Evolutionary conservation across 2,888 invertebrate species (phyloP).

Genomic region (Elysia crispata): DNA sequence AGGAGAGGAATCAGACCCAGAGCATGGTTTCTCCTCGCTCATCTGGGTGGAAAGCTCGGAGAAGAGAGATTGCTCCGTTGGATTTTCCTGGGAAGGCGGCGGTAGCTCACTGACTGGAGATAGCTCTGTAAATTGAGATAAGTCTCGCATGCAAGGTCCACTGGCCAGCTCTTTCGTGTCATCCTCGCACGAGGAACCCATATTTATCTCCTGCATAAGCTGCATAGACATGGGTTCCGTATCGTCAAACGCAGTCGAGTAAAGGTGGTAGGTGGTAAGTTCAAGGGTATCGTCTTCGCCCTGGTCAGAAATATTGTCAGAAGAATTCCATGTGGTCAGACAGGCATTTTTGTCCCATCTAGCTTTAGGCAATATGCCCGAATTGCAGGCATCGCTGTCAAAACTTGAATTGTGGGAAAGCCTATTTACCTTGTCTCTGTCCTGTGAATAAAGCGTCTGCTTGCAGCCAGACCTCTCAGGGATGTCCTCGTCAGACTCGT

Average conservation of each 20-base stretch:
- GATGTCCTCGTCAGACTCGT: slow-evolving; percentile 25
- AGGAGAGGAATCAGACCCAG: slow-evolving; percentile 37
- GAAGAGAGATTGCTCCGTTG: slow-evolving; percentile 41
- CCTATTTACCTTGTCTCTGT: neutral
- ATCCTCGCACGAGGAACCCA: neutral
- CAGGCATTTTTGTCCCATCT: neutral
- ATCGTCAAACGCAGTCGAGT: neutral
- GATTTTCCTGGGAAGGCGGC: neutral
- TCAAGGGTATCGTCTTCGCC: neutral
- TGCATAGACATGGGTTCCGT: neutral
- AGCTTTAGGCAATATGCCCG: neutral
- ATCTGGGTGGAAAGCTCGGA: slow-evolving; percentile 40
- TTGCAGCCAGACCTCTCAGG: slow-evolving; percentile 21
- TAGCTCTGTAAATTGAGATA: slow-evolving; percentile 32
- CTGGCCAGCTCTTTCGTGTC: neutral
- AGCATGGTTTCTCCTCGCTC: slow-evolving; percentile 23
- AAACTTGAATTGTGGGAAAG: neutral
- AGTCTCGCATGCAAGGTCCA: neutral
- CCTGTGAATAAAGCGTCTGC: slow-evolving; percentile 39
- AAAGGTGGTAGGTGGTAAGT: no score
- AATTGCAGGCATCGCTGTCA: neutral
- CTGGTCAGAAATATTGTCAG: neutral
- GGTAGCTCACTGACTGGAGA: neutral
- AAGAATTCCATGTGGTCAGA: neutral
- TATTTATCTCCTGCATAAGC: neutral